These are phyloP conservation scores for Nymphalis urticae DNA, from an alignment of 2,888 invertebrate species.

Conservation along the genomic window DNA sequence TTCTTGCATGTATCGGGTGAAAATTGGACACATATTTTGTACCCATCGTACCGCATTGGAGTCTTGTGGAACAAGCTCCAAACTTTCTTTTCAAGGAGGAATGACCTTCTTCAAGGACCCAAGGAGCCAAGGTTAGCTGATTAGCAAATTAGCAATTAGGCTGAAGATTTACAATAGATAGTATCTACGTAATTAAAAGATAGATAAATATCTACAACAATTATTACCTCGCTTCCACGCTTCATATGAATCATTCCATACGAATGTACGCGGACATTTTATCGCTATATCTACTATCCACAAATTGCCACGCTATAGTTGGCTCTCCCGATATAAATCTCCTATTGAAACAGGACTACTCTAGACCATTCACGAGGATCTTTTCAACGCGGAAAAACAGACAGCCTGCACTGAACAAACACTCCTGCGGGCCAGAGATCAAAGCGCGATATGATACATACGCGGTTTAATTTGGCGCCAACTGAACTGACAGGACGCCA, in stretches of 20 bases:
- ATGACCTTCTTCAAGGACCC: too few relatives aligned
- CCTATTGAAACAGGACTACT: constrained; percentile 52
- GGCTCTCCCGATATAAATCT: constrained; percentile 75
- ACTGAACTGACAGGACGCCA: constrained; percentile 64
- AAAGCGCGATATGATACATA: constrained; percentile 77
- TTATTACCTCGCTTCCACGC: background rate
- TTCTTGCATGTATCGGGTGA: too few relatives aligned
- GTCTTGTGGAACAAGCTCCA: too few relatives aligned
- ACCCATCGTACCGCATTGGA: too few relatives aligned
- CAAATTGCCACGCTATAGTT: constrained; percentile 77
- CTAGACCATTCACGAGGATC: constrained; percentile 64
- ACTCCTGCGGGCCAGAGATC: constrained; percentile 71
- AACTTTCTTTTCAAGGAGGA: too few relatives aligned
- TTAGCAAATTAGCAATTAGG: too few relatives aligned
- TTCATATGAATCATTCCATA: background rate
- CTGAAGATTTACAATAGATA: background rate
- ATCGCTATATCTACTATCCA: constrained; percentile 73
- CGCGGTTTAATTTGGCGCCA: constrained; percentile 78
- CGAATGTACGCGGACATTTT: constrained; percentile 41
- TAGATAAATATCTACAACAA: background rate
- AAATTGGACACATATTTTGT: too few relatives aligned
- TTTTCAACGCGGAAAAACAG: constrained; percentile 74
- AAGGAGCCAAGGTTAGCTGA: too few relatives aligned
- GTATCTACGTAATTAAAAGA: background rate
- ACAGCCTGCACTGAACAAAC: constrained; percentile 64